phyloP scores from a whole-genome alignment of 1,140 invertebrate species.

The Aphelinus atriplicis region DNA sequence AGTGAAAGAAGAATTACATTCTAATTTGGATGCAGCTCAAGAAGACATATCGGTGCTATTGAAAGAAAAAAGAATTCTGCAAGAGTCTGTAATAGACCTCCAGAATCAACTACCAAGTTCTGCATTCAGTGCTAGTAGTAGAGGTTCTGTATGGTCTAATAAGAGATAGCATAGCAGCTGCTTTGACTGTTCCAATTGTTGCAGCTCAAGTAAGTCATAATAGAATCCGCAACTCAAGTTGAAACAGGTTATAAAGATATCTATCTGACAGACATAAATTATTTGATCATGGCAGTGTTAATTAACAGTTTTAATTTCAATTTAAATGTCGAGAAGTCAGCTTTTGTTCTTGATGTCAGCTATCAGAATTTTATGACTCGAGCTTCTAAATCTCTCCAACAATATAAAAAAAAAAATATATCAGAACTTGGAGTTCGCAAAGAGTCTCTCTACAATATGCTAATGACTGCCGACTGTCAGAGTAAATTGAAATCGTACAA shows the following conservation, averaged over 20 bases:
- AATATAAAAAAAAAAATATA: no score
- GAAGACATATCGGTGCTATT: conserved; percentile 76
- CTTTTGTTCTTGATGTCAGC: no score
- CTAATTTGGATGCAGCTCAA: conserved; percentile 73
- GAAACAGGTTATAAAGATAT: no score
- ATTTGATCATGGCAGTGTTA: no score
- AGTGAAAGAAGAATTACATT: conserved; percentile 73
- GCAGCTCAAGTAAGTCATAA: conserved; percentile 57
- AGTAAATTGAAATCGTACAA: conserved; percentile 31
- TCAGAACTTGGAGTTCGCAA: not conserved
- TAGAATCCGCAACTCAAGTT: not conserved
- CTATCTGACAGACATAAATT: no score
- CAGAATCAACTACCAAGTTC: conserved; percentile 67
- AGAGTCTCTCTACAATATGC: conserved; percentile 26
- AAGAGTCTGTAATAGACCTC: conserved; percentile 73
- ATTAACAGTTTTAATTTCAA: no score
- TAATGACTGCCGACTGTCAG: conserved; percentile 41
- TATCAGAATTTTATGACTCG: no score
- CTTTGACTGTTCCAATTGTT: conserved; percentile 72
- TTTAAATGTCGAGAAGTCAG: no score
- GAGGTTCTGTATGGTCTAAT: conserved; percentile 63
- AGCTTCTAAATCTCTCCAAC: no score
- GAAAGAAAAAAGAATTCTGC: conserved; percentile 77
- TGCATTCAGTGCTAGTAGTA: conserved; percentile 53
- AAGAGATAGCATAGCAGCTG: conserved; percentile 76